These are phyloP conservation scores for Melolontha melolontha DNA, from an alignment of 2,888 invertebrate species.

Conservation along the genomic window DNA sequence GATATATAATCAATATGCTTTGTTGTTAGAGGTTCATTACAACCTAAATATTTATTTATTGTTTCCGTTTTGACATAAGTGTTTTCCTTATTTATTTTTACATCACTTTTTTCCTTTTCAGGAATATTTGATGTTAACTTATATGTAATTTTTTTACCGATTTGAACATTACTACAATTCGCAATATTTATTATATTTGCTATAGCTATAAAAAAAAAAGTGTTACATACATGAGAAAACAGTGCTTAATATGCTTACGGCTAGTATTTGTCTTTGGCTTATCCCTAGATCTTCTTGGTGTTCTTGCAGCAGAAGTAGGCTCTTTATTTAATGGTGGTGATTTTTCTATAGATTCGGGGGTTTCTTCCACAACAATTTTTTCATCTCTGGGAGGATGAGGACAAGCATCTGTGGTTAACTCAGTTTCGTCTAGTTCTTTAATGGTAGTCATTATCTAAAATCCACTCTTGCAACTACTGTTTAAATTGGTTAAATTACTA, in stretches of 20 bases:
- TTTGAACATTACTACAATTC: slow-evolving; percentile 65
- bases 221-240: slow-evolving; percentile 5
- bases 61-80: slow-evolving; percentile 49
- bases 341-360: slow-evolving; percentile 20
- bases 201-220: slow-evolving; percentile 61
- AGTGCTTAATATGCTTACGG: slow-evolving; percentile 24
- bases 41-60: slow-evolving; percentile 48
- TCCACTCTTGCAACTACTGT: too few species aligned
- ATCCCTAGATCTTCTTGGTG: slow-evolving; percentile 13
- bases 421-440: slow-evolving; percentile 32
- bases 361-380: slow-evolving; percentile 21
- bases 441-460: slow-evolving; percentile 25
- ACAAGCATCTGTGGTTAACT: slow-evolving; percentile 52
- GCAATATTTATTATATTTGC: slow-evolving; percentile 69
- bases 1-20: slow-evolving; percentile 71
- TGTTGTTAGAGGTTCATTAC: slow-evolving; percentile 63
- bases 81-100: slow-evolving; percentile 26
- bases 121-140: slow-evolving; percentile 56
- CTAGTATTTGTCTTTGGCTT: slow-evolving; percentile 21
- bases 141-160: slow-evolving; percentile 65
- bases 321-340: not conserved
- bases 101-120: slow-evolving; percentile 51
- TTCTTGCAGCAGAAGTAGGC: slow-evolving; percentile 32
- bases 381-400: slow-evolving; percentile 51
- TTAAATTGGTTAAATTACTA: too few species aligned